Percentiles rank a stretch among this genome's conserved stretches.
phyloP scores from a whole-genome alignment of 2,113 vertebrate genomes.

The Potamarius usumacintae region DNA sequence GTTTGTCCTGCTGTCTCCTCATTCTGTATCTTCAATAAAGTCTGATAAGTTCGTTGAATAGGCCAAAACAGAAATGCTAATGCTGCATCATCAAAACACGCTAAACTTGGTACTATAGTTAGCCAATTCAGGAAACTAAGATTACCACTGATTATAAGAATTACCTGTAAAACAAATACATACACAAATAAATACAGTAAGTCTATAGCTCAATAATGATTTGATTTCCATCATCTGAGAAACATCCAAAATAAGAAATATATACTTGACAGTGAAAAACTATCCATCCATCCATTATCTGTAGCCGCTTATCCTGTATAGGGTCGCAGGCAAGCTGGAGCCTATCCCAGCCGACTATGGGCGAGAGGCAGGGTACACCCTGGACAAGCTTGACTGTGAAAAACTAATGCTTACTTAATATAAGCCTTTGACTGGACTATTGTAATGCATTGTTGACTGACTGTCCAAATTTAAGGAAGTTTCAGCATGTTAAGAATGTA shows the following conservation, averaged over 20 bases:
- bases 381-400: not conserved
- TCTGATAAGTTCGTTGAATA: conserved; percentile 58
- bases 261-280: not conserved
- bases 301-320: no score
- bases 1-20: not conserved
- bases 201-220: not conserved
- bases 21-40: conserved; percentile 67
- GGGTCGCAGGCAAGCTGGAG: no score
- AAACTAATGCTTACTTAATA: not conserved
- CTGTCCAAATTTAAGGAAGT: not conserved
- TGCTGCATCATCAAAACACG: conserved; percentile 87
- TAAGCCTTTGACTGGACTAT: not conserved
- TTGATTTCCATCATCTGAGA: not conserved
- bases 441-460: not conserved
- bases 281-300: no score
- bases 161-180: conserved; percentile 66
- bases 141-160: conserved; percentile 89
- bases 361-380: no score
- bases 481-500: not conserved
- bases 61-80: conserved; percentile 78
- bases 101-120: conserved; percentile 88
- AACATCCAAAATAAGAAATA: not conserved
- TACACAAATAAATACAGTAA: not conserved
- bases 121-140: conserved; percentile 98
- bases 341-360: no score